Conservation (phyloP, 2,888 invertebrate species). For the Phytoseiulus persimilis region DNA sequence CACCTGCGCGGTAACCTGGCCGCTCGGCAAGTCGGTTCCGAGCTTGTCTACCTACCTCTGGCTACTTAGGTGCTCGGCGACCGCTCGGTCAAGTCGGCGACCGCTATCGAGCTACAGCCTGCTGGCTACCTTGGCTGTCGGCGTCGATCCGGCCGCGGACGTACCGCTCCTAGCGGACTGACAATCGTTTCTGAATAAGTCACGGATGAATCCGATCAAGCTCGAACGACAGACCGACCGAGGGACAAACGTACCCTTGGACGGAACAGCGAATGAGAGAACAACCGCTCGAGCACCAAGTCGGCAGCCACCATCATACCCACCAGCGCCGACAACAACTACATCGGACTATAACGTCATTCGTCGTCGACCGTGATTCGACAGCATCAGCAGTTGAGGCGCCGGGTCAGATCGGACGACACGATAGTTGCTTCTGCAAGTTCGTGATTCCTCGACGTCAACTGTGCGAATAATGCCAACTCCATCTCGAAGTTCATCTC, state of each 20-base stretch:
- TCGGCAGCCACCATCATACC: no score
- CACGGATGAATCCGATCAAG: background rate
- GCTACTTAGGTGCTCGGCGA: background rate
- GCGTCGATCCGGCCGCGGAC: background rate
- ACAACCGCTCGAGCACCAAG: background rate
- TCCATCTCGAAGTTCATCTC: background rate
- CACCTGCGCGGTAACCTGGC: background rate
- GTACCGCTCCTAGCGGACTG: background rate
- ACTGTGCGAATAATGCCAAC: slow-evolving; percentile 5
- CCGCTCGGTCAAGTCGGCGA: no score
- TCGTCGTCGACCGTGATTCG: background rate
- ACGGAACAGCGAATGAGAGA: background rate
- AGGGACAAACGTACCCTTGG: background rate
- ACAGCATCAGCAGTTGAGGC: background rate
- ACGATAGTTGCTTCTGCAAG: background rate
- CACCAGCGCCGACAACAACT: background rate
- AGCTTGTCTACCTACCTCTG: background rate
- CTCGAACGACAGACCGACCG: background rate
- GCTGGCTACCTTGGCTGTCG: no score
- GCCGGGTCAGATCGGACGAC: background rate
- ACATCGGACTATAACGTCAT: background rate
- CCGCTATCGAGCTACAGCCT: no score
- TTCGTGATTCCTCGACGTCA: background rate
- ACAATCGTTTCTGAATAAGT: background rate
- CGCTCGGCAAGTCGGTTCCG: no score